Evolutionary conservation across 2,113 vertebrate genomes (phyloP).

Genomic region (Myotis davidii): DNA sequence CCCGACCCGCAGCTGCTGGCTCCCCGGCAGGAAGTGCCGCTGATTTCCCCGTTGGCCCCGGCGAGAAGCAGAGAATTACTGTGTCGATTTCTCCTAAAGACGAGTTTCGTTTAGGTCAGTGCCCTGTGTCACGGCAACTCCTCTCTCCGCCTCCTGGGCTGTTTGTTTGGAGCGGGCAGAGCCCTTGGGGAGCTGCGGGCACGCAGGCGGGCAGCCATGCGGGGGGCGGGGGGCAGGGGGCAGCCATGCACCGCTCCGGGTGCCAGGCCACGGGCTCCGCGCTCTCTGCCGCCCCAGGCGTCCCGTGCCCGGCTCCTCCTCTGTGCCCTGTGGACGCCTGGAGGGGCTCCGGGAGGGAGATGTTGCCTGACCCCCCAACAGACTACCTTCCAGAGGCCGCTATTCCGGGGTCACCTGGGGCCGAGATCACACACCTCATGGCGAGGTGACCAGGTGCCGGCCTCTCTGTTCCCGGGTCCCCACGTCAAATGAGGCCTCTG

Average conservation of each 20-base stretch:
- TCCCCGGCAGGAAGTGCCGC: background rate
- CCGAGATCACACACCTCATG: no score
- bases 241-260: rapidly evolving
- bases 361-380: rapidly evolving
- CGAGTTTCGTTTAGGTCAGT: rapidly evolving
- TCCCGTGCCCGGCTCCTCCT: no score
- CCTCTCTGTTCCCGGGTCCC: no score
- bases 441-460: no score
- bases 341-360: rapidly evolving
- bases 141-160: background rate
- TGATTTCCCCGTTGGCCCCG: slow-evolving; percentile 24
- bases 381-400: background rate
- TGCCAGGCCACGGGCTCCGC: rapidly evolving
- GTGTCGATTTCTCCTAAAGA: background rate
- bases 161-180: background rate
- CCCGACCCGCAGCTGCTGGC: rapidly evolving
- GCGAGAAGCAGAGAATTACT: background rate
- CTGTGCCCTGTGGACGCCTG: rapidly evolving
- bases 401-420: background rate
- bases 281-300: no score
- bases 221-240: background rate
- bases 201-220: background rate
- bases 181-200: rapidly evolving
- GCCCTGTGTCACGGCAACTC: rapidly evolving
- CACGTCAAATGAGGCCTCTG: rapidly evolving